Percentiles rank a stretch among this genome's conserved stretches.
phyloP scores from a whole-genome alignment of 2,888 invertebrate species.

The Stenotaenia linearis region DNA sequence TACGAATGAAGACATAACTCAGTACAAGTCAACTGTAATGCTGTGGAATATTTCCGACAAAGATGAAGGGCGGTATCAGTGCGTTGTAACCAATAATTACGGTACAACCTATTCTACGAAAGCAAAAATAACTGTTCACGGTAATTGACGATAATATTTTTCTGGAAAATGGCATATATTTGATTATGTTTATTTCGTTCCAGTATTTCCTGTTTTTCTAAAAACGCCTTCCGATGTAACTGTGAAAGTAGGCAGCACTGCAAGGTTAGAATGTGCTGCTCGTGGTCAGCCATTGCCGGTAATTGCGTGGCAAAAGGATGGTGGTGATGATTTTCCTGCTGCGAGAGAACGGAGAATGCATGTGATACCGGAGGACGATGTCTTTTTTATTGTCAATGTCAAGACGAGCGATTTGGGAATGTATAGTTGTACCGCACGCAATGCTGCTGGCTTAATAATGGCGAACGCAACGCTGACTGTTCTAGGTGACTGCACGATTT shows the following conservation, averaged over 20 bases:
- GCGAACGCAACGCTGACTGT: slow-evolving; percentile 82
- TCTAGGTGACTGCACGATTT: slow-evolving; percentile 47
- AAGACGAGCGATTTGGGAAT: slow-evolving; percentile 82
- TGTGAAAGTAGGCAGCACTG: slow-evolving; percentile 76
- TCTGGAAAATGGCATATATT: background rate
- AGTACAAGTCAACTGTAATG: slow-evolving; percentile 60
- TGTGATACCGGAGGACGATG: slow-evolving; percentile 84
- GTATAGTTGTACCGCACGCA: slow-evolving; percentile 88
- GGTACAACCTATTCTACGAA: slow-evolving; percentile 84
- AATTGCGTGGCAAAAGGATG: slow-evolving; percentile 77
- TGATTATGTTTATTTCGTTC: background rate
- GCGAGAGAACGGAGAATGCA: slow-evolving; percentile 88
- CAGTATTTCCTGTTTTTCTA: slow-evolving; percentile 79
- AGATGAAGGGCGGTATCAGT: slow-evolving; percentile 86
- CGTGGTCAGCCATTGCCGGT: slow-evolving; percentile 81
- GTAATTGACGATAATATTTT: slow-evolving; percentile 47
- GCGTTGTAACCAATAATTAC: slow-evolving; percentile 80
- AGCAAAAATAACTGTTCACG: slow-evolving; percentile 77
- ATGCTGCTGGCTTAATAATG: slow-evolving; percentile 77
- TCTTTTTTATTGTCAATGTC: slow-evolving; percentile 86
- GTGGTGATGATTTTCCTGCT: slow-evolving; percentile 90
- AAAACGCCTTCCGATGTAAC: slow-evolving; percentile 79
- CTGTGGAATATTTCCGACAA: slow-evolving; percentile 69
- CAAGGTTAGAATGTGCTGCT: slow-evolving; percentile 84
- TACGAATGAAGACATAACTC: slow-evolving; percentile 41